Evolutionary conservation across 2,888 invertebrate species (phyloP).

Genomic region (Lampropteryx suffumata): DNA sequence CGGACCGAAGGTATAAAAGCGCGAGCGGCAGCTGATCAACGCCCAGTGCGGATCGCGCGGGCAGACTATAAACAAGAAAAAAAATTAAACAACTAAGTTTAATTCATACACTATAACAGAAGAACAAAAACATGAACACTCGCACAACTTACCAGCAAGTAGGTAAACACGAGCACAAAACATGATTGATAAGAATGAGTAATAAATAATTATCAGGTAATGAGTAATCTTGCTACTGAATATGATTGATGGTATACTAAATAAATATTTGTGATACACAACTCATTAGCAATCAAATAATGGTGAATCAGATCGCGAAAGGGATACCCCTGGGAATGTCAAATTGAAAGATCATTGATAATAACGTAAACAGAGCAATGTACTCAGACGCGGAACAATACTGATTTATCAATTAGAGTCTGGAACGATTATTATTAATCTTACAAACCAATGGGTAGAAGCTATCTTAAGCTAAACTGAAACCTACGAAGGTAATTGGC

Average conservation of each 20-base stretch:
- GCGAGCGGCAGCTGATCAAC: conserved; percentile 28
- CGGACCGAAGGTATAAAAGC: conserved; percentile 61
- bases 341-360: conserved; percentile 32
- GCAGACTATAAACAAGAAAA: conserved; percentile 59
- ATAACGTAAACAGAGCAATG: conserved; percentile 34
- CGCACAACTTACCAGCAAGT: neutral
- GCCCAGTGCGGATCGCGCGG: conserved; percentile 80
- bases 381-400: conserved; percentile 1
- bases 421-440: too few relatives aligned
- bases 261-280: neutral
- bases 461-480: too few relatives aligned
- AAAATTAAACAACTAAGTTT: conserved; percentile 1
- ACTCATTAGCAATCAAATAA: conserved; percentile 20
- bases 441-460: too few relatives aligned
- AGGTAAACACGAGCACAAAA: conserved; percentile 16
- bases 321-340: conserved; percentile 20
- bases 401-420: neutral
- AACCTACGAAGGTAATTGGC: too few relatives aligned
- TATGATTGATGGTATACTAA: conserved; percentile 12
- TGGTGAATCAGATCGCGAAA: neutral
- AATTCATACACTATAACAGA: conserved; percentile 1
- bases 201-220: too few relatives aligned
- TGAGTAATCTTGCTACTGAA: conserved; percentile 6
- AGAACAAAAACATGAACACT: conserved; percentile 5
- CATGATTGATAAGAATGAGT: conserved; percentile 6